Base-by-base conservation (phyloP, 2,113 vertebrate species). In the Dicaeum eximium region DNA sequence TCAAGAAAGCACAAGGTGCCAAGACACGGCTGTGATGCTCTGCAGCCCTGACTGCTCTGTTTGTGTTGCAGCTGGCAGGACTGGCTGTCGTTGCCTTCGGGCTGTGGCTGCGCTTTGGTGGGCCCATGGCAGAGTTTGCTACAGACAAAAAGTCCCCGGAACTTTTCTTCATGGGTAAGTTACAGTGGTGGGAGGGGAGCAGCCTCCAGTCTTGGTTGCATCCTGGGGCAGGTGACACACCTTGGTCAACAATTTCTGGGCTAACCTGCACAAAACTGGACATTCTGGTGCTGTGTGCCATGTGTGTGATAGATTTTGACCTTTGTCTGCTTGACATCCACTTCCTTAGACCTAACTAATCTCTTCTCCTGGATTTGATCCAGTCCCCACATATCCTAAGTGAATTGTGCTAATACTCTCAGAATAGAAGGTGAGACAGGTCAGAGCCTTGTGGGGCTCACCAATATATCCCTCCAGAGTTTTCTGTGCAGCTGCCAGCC, bases 101-200 rank as follows among this genome's bases (percentile, higher is more conserved):
- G 56, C 97, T 99, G 19, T 99, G 99, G 99, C 98, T 99, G 69
- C 98, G 99, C 18, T 99, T 99, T 44, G 99, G 99, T 92, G 98
- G 98, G 24, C 95, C 98, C 89, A 98, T 98, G 13, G 98, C 98
- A 85, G 97, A 98, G 81, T 97, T 99, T 74, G 97, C 99, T 27
- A 97, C 97, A 27, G 98, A 97, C 17, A 98, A 98, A 25, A 98
- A 95, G 11, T 98, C 98, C 53, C 99, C 98, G 3, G 98, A 98
- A 80, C 99, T 98, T 90, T 99, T 99, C 98, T 99, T 99, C 87
- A 97, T 99, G 51, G 99, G 99, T 99, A 96, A 99, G 99, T 98
- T 65, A n/a, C 62, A 61, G 28, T 30, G 44, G 54, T 88, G 62
- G 44, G 58, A 56, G 74, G 37, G 60, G 40, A 47, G 42, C 24